Base-by-base conservation (phyloP, 2,797 vertebrate species). In the Falco concolor region DNA sequence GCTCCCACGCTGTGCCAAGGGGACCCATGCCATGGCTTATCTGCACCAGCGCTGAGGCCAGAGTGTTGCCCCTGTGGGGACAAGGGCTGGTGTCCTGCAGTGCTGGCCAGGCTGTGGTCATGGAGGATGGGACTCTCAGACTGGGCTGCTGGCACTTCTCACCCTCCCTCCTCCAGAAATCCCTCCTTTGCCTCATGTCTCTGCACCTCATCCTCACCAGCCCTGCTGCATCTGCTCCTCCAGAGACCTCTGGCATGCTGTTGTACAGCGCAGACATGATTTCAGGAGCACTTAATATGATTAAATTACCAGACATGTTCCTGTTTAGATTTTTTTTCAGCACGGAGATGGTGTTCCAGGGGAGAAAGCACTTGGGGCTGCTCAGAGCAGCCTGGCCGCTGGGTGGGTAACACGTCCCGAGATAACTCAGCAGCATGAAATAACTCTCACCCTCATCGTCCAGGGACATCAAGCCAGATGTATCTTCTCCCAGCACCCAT, bases 11-110 rank as follows among this genome's bases (percentile, higher is more conserved):
- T 4, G 1, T 1, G 12, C 49, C 9, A 1, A 40, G 53, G 67
- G 54, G 3, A 64, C 69, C 30, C 0, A 1, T 4, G 67, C 52
- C 12, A 2, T 30, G 36, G 24, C 34, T 28, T 44, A 5, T 2
- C 56, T 20, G 0, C 6, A 5, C 32, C 1, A 1, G 44, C 0
- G 2, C 2, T 1, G 13, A 15, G 70, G n/a, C 18, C 15, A 11
- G 2, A 15, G 69, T 6, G 64, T 16, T 42, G 22, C 9, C 36
- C 19, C 30, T 27, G 23, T 1, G 1, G 20, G 44, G 20, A 3
- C 13, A 9, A 21, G 21, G 57, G n/a, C 15, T 21, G 76, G 3
- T 4, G 40, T 10, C 42, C 74, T 23, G 56, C 69, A 12, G 11
- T 0, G 10, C 40, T 20, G 4, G 22, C n/a, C 0, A 1, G 69